Conservation (phyloP, 2,113 vertebrate species). For the Corythoichthys intestinalis region DNA sequence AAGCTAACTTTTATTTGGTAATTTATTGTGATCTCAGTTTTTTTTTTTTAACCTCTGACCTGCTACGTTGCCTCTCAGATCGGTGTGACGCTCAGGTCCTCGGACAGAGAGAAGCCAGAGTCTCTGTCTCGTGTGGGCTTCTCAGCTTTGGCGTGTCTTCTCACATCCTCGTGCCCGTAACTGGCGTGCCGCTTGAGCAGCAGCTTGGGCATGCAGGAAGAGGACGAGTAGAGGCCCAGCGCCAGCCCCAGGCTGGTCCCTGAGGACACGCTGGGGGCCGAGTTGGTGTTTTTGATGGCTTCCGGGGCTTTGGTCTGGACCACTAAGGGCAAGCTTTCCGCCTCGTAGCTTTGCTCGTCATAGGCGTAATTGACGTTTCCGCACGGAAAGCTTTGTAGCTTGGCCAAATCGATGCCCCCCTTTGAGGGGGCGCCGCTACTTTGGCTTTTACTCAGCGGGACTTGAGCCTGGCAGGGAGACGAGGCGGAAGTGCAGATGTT, state of each 20-base stretch:
- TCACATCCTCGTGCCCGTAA: slow-evolving; percentile 74
- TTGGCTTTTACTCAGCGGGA: slow-evolving; percentile 51
- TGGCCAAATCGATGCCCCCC: slow-evolving; percentile 74
- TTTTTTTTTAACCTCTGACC: neutral
- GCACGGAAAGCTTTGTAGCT: slow-evolving; percentile 83
- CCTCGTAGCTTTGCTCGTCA: slow-evolving; percentile 73
- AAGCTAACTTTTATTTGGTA: neutral
- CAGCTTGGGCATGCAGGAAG: slow-evolving; percentile 62
- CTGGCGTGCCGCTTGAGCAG: slow-evolving; percentile 74
- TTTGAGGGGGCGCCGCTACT: slow-evolving; percentile 36
- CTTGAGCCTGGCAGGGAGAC: slow-evolving; percentile 50
- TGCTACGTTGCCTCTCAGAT: slow-evolving; percentile 58
- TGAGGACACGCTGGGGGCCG: slow-evolving; percentile 43
- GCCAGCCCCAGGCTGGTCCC: slow-evolving; percentile 39
- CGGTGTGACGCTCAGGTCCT: slow-evolving; percentile 83
- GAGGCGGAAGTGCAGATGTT: slow-evolving; percentile 62
- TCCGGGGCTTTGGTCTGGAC: slow-evolving; percentile 61
- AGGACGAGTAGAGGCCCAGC: slow-evolving; percentile 41
- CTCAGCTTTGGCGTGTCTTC: slow-evolving; percentile 73
- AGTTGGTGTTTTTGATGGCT: slow-evolving; percentile 53
- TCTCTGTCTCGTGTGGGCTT: slow-evolving; percentile 79
- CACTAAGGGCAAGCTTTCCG: slow-evolving; percentile 61
- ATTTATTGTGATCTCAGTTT: neutral
- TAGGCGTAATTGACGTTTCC: slow-evolving; percentile 88
- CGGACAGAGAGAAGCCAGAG: slow-evolving; percentile 81